Evolutionary conservation across 2,888 invertebrate species (phyloP).

Genomic region (Physocephala rufipes): DNA sequence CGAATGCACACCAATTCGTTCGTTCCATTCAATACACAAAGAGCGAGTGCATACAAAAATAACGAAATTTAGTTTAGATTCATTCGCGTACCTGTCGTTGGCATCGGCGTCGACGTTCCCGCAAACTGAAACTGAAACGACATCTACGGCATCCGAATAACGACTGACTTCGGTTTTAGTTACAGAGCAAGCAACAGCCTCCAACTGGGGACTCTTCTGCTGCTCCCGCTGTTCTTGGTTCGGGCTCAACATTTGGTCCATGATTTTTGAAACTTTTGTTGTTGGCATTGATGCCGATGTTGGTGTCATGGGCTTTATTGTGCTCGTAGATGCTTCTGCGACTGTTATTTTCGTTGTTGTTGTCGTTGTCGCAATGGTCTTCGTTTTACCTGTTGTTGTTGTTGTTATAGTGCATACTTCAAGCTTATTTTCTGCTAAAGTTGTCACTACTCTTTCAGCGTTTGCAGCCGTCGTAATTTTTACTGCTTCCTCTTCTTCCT

Average conservation of each 20-base stretch:
- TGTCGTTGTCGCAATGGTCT: conserved; percentile 6
- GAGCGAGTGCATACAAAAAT: conserved; percentile 27
- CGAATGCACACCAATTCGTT: background rate
- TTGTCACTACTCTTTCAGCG: conserved; percentile 1
- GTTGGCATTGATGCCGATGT: conserved; percentile 27
- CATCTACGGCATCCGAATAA: conserved; percentile 64
- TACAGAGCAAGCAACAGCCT: conserved; percentile 52
- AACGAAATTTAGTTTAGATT: conserved; percentile 10
- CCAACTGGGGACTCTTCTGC: conserved; percentile 35
- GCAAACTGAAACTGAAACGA: conserved; percentile 41
- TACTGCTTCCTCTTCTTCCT: conserved; percentile 13
- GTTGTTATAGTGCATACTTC: conserved; percentile 10
- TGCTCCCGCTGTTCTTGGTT: conserved; percentile 10
- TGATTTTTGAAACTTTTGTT: conserved; percentile 23
- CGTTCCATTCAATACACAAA: conserved; percentile 9
- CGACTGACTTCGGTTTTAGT: conserved; percentile 58
- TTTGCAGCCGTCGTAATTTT: conserved; percentile 21
- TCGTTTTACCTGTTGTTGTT: conserved; percentile 20
- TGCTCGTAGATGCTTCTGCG: conserved; percentile 21
- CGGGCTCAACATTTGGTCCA: conserved; percentile 24
- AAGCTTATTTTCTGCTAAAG: conserved; percentile 3
- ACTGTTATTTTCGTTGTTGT: conserved; percentile 6
- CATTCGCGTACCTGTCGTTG: conserved; percentile 61
- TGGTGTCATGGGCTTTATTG: conserved; percentile 36
- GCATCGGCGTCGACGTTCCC: conserved; percentile 28